phyloP scores from a whole-genome alignment of 2,113 vertebrate species.

The Carassius auratus region DNA sequence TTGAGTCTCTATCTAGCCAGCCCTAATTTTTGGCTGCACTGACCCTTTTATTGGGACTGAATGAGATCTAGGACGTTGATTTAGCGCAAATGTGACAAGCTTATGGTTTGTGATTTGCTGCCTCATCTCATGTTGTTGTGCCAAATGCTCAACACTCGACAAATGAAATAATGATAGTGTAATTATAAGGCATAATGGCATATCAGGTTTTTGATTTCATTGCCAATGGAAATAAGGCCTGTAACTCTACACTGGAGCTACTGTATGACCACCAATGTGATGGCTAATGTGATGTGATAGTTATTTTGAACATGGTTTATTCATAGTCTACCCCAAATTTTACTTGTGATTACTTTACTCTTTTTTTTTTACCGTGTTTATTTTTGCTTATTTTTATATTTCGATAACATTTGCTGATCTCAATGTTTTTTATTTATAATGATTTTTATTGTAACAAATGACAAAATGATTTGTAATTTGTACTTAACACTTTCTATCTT shows the following conservation, averaged over 20 bases:
- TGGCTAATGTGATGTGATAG: background rate
- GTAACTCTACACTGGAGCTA: background rate
- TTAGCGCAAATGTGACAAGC: background rate
- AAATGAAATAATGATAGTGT: background rate
- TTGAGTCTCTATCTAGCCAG: background rate
- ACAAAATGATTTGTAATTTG: too few species aligned
- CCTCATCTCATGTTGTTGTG: background rate
- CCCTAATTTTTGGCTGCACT: background rate
- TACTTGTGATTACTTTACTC: too few species aligned
- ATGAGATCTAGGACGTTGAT: conserved; percentile 11
- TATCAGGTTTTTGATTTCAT: background rate
- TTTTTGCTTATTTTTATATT: too few species aligned
- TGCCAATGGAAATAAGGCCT: background rate
- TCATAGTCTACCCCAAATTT: background rate
- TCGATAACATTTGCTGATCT: too few species aligned
- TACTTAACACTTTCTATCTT: too few species aligned
- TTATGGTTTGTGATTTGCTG: background rate
- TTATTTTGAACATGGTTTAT: background rate
- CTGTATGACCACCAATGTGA: too few species aligned
- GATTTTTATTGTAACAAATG: too few species aligned
- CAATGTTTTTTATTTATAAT: too few species aligned
- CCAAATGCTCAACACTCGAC: background rate
- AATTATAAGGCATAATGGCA: background rate
- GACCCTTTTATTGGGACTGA: background rate
- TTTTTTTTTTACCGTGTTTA: too few species aligned